Evolutionary conservation across 2,888 invertebrate species (phyloP).

Genomic region (Agrotis ipsilon): DNA sequence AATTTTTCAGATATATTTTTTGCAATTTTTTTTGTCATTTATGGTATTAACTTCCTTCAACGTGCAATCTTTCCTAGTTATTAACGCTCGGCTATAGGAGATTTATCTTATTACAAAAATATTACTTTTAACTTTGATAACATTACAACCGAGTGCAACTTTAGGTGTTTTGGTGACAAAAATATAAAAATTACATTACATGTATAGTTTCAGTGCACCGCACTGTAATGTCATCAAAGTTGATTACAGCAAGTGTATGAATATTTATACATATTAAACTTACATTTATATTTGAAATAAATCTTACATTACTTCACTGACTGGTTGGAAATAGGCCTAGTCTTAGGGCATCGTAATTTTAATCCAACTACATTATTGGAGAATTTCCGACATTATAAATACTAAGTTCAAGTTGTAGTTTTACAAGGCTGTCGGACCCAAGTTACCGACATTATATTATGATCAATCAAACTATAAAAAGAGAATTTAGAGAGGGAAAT

Average conservation of each 20-base stretch:
- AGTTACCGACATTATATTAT: conserved; percentile 3
- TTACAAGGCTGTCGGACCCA: conserved; percentile 29
- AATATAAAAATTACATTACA: conserved; percentile 56
- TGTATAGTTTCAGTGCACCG: conserved; percentile 48
- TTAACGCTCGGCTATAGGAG: conserved; percentile 30
- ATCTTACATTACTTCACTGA: conserved; percentile 40
- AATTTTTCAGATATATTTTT: neutral
- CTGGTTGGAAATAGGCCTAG: conserved; percentile 35
- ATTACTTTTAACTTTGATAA: conserved; percentile 45
- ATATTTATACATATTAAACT: conserved; percentile 49
- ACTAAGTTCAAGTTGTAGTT: conserved; percentile 26
- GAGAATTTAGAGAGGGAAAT: no score
- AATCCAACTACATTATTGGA: conserved; percentile 2
- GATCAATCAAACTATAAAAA: neutral
- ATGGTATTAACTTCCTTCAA: neutral
- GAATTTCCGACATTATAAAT: conserved; percentile 1
- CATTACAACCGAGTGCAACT: conserved; percentile 41
- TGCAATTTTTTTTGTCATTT: neutral
- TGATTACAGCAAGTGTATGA: conserved; percentile 47
- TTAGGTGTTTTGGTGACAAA: conserved; percentile 43
- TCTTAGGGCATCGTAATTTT: conserved; percentile 8
- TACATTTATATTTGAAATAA: conserved; percentile 46
- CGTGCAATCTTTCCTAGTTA: conserved; percentile 22
- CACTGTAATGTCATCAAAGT: conserved; percentile 51
- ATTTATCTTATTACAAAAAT: conserved; percentile 57